Evolutionary conservation across 1,140 invertebrate species (phyloP).

Genomic region (Zaprionus inermis): DNA sequence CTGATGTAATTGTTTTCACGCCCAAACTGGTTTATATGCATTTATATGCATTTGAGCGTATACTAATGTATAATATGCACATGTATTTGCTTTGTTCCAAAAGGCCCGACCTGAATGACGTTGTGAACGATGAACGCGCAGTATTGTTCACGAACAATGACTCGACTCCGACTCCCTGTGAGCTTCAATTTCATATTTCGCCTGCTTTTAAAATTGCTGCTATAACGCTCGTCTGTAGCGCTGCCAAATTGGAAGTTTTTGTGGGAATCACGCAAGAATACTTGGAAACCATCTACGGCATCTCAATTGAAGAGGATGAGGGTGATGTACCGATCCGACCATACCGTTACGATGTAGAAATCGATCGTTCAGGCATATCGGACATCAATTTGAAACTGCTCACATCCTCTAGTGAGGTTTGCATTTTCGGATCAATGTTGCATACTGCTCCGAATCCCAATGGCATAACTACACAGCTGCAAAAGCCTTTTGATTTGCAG

Average conservation of each 20-base stretch:
- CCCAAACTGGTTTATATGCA: slow-evolving; percentile 59
- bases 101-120: slow-evolving; percentile 67
- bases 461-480: slow-evolving; percentile 74
- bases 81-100: slow-evolving; percentile 26
- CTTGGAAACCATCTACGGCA: slow-evolving; percentile 69
- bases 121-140: slow-evolving; percentile 64
- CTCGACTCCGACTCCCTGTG: slow-evolving; percentile 44
- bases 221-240: slow-evolving; percentile 69
- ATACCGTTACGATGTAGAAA: slow-evolving; percentile 79
- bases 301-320: slow-evolving; percentile 63
- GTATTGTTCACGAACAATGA: slow-evolving; percentile 55
- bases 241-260: slow-evolving; percentile 73
- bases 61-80: slow-evolving; percentile 16
- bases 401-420: slow-evolving; percentile 63
- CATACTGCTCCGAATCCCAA: slow-evolving; percentile 79
- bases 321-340: slow-evolving; percentile 53
- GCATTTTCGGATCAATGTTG: slow-evolving; percentile 69
- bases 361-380: slow-evolving; percentile 72
- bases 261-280: slow-evolving; percentile 70
- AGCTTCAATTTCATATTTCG: slow-evolving; percentile 56
- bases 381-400: slow-evolving; percentile 67
- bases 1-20: slow-evolving; percentile 28
- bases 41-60: neutral
- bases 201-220: slow-evolving; percentile 70
- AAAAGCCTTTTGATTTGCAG: slow-evolving; percentile 55